A percentile compares a stretch with the other conserved stretches of the same genome.
Conservation (phyloP, 2,888 invertebrate species). For the Pogonocherus hispidulus region DNA sequence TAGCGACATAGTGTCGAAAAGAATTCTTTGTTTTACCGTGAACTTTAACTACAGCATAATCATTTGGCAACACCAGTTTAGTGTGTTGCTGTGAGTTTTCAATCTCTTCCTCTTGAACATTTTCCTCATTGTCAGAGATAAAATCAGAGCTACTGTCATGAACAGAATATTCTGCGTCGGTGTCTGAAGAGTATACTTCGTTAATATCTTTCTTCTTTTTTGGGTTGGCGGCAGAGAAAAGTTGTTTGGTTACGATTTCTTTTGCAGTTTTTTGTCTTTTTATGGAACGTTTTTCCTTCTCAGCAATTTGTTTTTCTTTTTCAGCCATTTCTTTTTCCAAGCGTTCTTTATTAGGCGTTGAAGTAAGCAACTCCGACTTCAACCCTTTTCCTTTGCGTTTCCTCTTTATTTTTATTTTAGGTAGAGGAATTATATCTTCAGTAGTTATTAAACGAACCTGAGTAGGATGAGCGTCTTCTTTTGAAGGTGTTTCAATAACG, state of each 20-base stretch:
- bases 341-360: slow-evolving; percentile 34
- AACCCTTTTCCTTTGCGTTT: slow-evolving; percentile 25
- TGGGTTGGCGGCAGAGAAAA: slow-evolving; percentile 1
- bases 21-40: slow-evolving; percentile 33
- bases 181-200: neutral
- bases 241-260: slow-evolving; percentile 18
- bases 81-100: slow-evolving; percentile 18
- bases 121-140: neutral
- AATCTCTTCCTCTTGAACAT: slow-evolving; percentile 32
- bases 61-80: slow-evolving; percentile 13
- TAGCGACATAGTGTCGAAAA: slow-evolving; percentile 35
- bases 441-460: neutral
- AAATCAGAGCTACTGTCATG: slow-evolving; percentile 22
- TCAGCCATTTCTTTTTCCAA: slow-evolving; percentile 35
- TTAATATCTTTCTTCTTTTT: neutral
- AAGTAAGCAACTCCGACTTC: slow-evolving; percentile 28
- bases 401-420: slow-evolving; percentile 8
- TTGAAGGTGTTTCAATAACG: neutral
- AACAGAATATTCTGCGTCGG: slow-evolving; percentile 19
- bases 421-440: neutral
- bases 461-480: neutral
- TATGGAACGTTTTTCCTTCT: slow-evolving; percentile 19
- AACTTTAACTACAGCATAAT: slow-evolving; percentile 31
- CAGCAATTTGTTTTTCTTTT: slow-evolving; percentile 31
- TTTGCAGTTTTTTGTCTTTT: slow-evolving; percentile 26